Percentiles rank a stretch among this genome's conserved stretches.
Evolutionary conservation across 2,797 vertebrate species (phyloP).

Genomic region (Pipistrellus kuhlii): DNA sequence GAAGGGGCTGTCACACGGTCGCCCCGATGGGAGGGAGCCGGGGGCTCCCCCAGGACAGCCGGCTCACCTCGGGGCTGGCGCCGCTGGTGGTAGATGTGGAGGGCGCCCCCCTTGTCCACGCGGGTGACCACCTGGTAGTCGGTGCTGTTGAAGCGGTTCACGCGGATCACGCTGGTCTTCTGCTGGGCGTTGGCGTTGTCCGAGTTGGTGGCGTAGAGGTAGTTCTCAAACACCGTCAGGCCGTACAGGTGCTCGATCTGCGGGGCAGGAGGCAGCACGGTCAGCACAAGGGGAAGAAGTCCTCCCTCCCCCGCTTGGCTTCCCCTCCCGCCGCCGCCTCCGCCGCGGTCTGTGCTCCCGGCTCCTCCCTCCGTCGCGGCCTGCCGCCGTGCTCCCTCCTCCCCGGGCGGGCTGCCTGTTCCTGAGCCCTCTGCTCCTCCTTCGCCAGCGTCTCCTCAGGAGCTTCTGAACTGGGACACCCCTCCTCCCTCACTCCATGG

Average conservation of each 20-base stretch:
- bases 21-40: background rate
- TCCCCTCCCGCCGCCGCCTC: background rate
- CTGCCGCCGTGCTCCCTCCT: background rate
- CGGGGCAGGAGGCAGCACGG: background rate
- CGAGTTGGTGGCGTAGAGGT: constrained; percentile 97
- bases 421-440: constrained; percentile 3
- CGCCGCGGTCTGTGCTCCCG: background rate
- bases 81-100: constrained; percentile 98
- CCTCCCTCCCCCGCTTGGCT: background rate
- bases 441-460: background rate
- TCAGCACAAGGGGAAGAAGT: background rate
- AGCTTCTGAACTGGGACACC: background rate
- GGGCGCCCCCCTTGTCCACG: constrained; percentile 95
- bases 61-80: constrained; percentile 94
- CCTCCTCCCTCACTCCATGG: background rate
- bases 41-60: background rate
- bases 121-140: constrained; percentile 97
- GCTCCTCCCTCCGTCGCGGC: background rate
- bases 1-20: background rate
- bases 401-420: background rate
- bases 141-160: constrained; percentile 98
- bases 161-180: constrained; percentile 97
- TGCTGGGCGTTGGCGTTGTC: constrained; percentile 97
- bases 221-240: constrained; percentile 98
- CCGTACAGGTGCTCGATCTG: constrained; percentile 97